Conservation (phyloP, 2,888 invertebrate species). For the Cistogaster globosa region DNA sequence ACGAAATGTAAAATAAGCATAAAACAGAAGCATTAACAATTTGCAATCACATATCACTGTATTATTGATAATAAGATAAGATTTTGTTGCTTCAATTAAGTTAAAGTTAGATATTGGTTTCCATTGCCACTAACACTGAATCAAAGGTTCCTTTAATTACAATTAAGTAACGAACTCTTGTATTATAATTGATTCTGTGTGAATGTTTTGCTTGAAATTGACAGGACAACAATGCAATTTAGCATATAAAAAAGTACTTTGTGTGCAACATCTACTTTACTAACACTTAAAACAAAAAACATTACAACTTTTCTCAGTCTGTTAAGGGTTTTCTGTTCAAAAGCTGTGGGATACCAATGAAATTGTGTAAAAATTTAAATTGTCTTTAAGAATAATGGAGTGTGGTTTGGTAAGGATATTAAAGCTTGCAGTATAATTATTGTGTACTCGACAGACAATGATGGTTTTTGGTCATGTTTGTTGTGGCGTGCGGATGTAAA, state of each 20-base stretch:
- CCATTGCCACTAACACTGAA: too few relatives aligned
- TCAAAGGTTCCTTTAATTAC: too few relatives aligned
- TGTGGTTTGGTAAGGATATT: background rate
- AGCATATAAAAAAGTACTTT: conserved; percentile 17
- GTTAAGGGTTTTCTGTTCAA: conserved; percentile 8
- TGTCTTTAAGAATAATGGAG: conserved; percentile 22
- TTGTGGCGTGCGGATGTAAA: conserved; percentile 3
- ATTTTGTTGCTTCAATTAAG: too few relatives aligned
- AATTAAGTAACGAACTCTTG: conserved; percentile 1
- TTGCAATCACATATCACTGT: too few relatives aligned
- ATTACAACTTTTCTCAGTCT: conserved; percentile 8
- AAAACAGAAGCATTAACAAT: too few relatives aligned
- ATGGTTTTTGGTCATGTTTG: conserved; percentile 12
- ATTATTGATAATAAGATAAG: too few relatives aligned
- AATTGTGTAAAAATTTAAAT: conserved; percentile 56
- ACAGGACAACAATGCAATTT: background rate
- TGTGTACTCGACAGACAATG: conserved; percentile 27
- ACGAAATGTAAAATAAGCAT: too few relatives aligned
- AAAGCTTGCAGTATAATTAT: conserved; percentile 18
- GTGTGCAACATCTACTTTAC: conserved; percentile 46
- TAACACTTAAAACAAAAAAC: background rate
- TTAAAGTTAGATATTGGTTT: background rate
- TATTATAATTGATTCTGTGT: background rate
- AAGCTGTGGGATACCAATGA: conserved; percentile 7
- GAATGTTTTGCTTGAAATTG: background rate